Evolutionary conservation across 2,797 vertebrate species (phyloP), one percentile per base, ranked within the genome.

Genomic region (Heterohyrax brucei): DNA sequence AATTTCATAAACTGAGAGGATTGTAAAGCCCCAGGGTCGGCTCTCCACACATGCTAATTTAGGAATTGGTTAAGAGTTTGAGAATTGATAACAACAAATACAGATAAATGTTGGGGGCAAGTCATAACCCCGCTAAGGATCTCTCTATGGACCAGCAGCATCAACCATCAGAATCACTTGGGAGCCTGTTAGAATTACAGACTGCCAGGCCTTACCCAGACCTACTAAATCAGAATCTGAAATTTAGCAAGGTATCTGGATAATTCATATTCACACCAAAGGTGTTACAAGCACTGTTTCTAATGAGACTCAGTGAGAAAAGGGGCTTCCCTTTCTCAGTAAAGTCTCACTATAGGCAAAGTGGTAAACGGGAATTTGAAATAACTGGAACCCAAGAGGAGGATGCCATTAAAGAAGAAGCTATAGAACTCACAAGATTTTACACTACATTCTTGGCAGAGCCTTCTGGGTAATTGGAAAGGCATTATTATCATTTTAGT

Each of bases 381-480:
- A 81, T 72, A 79, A 70, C 13, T 10, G 3, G 4, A 84, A 33
- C 33, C 14, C 13, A 76, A 86, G 53, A 81, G 78, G 66, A 95
- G 89, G 70, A 53, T 24, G 46, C 19, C 62, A 28, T 76, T 28
- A 61, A 97, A 39, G 73, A n/a, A 89, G 75, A 62, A 28, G 21
- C 16, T 61, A 18, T 9, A 39, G 66, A 79, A 59, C 61, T 28
- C 85, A 66, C 70, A 53, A 75, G 21, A 77, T 46, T 68, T 59
- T 64, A 78, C 5, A 39, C 14, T 6, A 78, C 0, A 5, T 30
- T 33, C 39, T 2, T 61, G 19, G 72, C 83, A 50, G 19, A 70
- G 22, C 72, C 75, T 73, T 91, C 21, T 73, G 68, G 50, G 28
- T 56, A 68, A 76, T 28, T 56, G n/a, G 53, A 78, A 79, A 96